Evolutionary conservation across 2,888 invertebrate species (phyloP), one percentile per base, ranked within the genome.

Genomic region (Hirtodrosophila trivittata): DNA sequence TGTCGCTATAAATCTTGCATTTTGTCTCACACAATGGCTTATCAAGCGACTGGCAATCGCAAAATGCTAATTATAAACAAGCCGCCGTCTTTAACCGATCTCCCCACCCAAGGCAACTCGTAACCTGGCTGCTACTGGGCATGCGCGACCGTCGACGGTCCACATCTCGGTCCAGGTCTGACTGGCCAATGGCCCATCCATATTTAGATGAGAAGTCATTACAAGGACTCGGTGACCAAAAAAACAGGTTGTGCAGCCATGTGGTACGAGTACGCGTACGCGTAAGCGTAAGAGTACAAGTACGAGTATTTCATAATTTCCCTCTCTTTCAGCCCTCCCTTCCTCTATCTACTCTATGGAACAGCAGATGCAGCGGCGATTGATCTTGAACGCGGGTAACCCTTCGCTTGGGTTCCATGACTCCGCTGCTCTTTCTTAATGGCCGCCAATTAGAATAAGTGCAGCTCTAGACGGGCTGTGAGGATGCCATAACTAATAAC

Each of bases 1-100:
- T 86, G 86, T 86, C 81, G 69, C 84, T 77, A 86, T 82, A 82
- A 82, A 82, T 82, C 82, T 82, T 84, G 60, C 63, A 69, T 78
- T 78, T 78, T 77, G 75, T 77, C 76, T 75, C 66, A 55, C 68
- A 58, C 72, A 72, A 66, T 65, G 50, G 65, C 81, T 83, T 86
- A 86, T 86, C 86, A 80, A 77, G 68, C 77, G 63, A 39, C 60
- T 50, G 59, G 75, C 85, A 85, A 80, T 80, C 80, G 85, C 75
- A 77, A 86, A 86, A 82, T 86, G 86, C 82, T 82, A 82, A 82
- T 82, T 82, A 82, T 82, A 84, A 81, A 84, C 82, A 81, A 77
- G 81, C 56, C 54, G 64, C 54, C 28, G 43, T 10, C 33, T 41
- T 37, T 47, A 35, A 9, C 18, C 25, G 9, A 10, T 16, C 16